Conservation (phyloP, 2,113 vertebrate species). For the Puntigrus tetrazona region DNA sequence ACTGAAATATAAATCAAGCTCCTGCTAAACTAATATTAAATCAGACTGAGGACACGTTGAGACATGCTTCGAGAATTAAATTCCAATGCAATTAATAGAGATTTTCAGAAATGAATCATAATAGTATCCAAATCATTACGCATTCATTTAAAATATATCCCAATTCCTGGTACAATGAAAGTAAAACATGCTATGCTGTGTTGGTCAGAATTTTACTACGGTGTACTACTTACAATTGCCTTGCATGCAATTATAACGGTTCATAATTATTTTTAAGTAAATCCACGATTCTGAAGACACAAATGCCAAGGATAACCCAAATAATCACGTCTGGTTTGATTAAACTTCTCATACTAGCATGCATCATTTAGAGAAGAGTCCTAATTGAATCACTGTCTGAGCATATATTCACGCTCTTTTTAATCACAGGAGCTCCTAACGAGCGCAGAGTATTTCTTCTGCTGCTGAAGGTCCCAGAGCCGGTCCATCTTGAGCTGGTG, state of each 20-base stretch:
- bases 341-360: neutral
- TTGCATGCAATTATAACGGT: neutral
- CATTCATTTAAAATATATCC: neutral
- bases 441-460: neutral
- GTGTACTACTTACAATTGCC: no score
- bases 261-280: neutral
- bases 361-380: neutral
- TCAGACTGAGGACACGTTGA: neutral
- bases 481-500: neutral
- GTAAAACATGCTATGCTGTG: neutral
- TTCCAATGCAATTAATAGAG: neutral
- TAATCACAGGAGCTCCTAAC: neutral
- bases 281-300: neutral
- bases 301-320: neutral
- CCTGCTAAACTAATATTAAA: neutral
- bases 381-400: neutral
- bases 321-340: neutral
- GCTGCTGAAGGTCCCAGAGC: neutral
- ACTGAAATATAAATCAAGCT: neutral
- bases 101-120: no score
- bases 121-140: neutral
- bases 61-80: neutral
- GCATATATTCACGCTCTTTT: neutral
- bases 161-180: neutral
- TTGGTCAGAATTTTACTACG: no score